Base-by-base conservation (phyloP, 2,888 invertebrate species). In the Cerastoderma edule region DNA sequence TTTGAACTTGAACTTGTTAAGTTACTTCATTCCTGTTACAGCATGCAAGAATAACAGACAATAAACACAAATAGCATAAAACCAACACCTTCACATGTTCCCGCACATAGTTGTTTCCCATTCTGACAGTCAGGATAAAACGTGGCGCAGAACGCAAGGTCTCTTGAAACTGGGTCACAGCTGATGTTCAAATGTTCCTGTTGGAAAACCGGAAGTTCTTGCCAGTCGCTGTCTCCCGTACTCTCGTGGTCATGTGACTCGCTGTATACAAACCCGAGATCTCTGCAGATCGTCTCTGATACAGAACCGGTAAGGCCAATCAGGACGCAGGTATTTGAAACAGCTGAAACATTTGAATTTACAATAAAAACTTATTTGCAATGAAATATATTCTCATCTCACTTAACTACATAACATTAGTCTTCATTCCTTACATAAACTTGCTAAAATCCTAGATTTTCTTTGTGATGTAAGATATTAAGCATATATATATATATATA, bases 101-200 rank as follows among this genome's bases (percentile, higher is more conserved):
- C 22, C 10, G 2, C 22, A 50, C 50, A 50, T 24, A 50, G 50
- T 27, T 50, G 50, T 10, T 50, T 50, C 50, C 22, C 50, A 22
- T 19, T 27, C 5, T 2, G n/a, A 50, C 50, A 50, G 1, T 50
- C 50, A 13, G 50, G 50, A 10, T 50, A 50, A 27, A n/a, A 50
- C 24, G 10, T 27, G 24, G 50, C 1, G 50, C 50, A 50, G 24
- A 50, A 50, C 2, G 50, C 50, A 1, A 50, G 10, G 22, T 50
- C 50, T 50, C 50, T 50, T 22, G 22, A 50, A 50, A 27, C 22
- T 27, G 50, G 50, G 50, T 50, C 50, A 50, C 50, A 50, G 24
- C 50, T 50, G 22, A 50, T 22, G 22, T 50, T 50, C 2, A 10
- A 10, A 27, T 50, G 24, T 1, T 50, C 22, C 50, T 2, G 22